Evolutionary conservation across 2,888 invertebrate species (phyloP).

Genomic region (Melipona beecheii): DNA sequence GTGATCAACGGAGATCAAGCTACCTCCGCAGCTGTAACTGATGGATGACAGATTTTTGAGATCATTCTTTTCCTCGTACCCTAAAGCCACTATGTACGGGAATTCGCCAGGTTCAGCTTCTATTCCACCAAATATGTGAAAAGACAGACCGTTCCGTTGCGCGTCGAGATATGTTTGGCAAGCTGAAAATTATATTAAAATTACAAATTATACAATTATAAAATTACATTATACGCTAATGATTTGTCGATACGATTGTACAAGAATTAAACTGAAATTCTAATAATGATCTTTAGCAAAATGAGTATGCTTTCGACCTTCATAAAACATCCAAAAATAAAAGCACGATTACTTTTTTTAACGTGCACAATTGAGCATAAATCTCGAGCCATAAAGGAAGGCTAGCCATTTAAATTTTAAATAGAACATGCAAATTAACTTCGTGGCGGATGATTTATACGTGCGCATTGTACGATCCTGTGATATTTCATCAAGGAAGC

Average conservation of each 20-base stretch:
- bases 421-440: conserved; percentile 16
- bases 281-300: background rate
- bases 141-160: conserved; percentile 42
- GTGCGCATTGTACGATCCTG: background rate
- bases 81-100: conserved; percentile 78
- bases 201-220: background rate
- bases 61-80: conserved; percentile 63
- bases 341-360: background rate
- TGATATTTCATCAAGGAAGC: background rate
- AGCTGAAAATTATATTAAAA: conserved; percentile 65
- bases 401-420: conserved; percentile 17
- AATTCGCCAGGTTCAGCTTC: conserved; percentile 73
- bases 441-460: conserved; percentile 9
- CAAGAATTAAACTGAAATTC: too few relatives aligned
- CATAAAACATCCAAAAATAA: background rate
- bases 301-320: background rate
- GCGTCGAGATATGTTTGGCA: conserved; percentile 74
- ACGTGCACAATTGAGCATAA: background rate
- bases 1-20: conserved; percentile 75
- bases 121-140: conserved; percentile 73
- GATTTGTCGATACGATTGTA: too few relatives aligned
- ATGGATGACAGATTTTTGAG: conserved; percentile 52
- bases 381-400: background rate
- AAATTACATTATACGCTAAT: too few relatives aligned
- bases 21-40: conserved; percentile 78